Evolutionary conservation across 2,888 invertebrate genomes (phyloP), one percentile per base, ranked within the genome.

Genomic region (Zygaena filipendulae): DNA sequence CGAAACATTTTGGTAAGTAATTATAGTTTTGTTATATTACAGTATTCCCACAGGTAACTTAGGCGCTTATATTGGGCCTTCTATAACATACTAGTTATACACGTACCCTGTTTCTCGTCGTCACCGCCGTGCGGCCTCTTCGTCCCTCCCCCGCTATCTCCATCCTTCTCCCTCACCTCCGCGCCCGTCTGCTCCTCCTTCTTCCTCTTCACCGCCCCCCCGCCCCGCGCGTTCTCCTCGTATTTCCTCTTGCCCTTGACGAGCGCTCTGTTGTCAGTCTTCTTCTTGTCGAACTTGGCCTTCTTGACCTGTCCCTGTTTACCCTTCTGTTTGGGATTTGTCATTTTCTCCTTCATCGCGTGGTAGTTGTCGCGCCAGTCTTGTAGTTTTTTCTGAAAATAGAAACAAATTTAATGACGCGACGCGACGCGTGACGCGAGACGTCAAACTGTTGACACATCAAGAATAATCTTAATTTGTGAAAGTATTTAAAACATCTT

Each of bases 361-460:
- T 72, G 67, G 38, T 72, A 77, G 36, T 41, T 63, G 2, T 67
- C 68, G 2, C 64, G 64, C 77, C 77, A 79, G 43, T 71, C 67
- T 44, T 66, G 61, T 3, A 63, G 33, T 49, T 74, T 77, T 8
- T 37, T 41, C 77, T 77, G 38, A 0, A 36, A 47, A 38, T 8
- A 20, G 20, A 21, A 21, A 26, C 13, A 11, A 25, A 16, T 10
- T 27, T 16, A 12, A 27, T 13, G n/a, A n/a, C n/a, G n/a, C n/a
- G n/a, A n/a, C n/a, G n/a, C n/a, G n/a, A n/a, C n/a, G n/a, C n/a
- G n/a, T n/a, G n/a, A n/a, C n/a, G n/a, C n/a, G n/a, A n/a, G n/a
- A n/a, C n/a, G n/a, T n/a, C n/a, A n/a, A n/a, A n/a, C n/a, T n/a
- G n/a, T n/a, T n/a, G n/a, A n/a, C n/a, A n/a, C n/a, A n/a, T n/a